Percentiles rank a stretch among this genome's conserved stretches.
Conservation (phyloP, 2,888 invertebrate species). For the Chrysolina americana region DNA sequence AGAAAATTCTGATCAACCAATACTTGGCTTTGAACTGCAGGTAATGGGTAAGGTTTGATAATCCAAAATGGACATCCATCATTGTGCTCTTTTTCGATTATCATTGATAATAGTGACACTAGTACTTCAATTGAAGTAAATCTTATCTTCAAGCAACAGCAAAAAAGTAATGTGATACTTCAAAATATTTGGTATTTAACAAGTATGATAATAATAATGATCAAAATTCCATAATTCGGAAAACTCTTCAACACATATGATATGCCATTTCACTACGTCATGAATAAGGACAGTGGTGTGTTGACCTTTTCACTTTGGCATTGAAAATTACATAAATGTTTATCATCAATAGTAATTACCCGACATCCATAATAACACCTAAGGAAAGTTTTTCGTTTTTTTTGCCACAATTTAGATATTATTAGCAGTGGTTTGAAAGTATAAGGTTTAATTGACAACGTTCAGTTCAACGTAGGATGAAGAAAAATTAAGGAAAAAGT, state of each 20-base stretch:
- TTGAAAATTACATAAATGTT: conserved; percentile 51
- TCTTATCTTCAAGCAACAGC: background rate
- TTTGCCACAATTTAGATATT: background rate
- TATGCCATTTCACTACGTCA: background rate
- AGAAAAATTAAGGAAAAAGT: too few species aligned
- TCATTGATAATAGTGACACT: conserved; percentile 40
- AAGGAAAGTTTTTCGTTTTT: background rate
- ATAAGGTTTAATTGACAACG: background rate
- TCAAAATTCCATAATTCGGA: background rate
- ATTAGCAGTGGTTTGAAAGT: background rate
- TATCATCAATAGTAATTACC: conserved; percentile 52
- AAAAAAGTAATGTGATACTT: too few species aligned
- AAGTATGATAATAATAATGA: background rate
- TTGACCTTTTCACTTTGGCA: conserved; percentile 51
- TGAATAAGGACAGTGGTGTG: conserved; percentile 32
- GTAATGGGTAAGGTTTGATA: conserved; percentile 46
- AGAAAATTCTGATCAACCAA: conserved; percentile 20
- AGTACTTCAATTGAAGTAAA: conserved; percentile 7
- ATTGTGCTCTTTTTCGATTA: conserved; percentile 46
- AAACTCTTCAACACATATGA: conserved; percentile 10
- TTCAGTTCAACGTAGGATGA: too few species aligned
- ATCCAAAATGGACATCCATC: conserved; percentile 47
- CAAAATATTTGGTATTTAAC: background rate
- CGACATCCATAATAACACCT: conserved; percentile 15
- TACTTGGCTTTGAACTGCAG: conserved; percentile 31